Evolutionary conservation across 2,888 invertebrate genomes (phyloP).

Genomic region (Hirtodrosophila trivittata): DNA sequence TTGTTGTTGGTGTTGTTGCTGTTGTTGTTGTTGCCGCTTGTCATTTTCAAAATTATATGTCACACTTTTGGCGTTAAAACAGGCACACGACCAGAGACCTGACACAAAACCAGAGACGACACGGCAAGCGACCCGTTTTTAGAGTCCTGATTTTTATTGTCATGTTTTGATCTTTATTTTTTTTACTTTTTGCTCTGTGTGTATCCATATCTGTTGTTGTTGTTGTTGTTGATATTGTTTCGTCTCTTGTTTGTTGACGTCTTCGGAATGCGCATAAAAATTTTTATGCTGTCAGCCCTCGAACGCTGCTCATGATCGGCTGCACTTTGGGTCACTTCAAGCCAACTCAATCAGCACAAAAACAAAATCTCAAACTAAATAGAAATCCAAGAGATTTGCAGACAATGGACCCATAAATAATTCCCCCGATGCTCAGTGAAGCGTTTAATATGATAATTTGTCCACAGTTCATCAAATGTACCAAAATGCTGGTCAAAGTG

Average conservation of each 20-base stretch:
- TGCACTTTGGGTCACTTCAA: conserved; percentile 13
- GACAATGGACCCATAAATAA: conserved; percentile 53
- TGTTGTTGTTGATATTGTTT: conserved; percentile 21
- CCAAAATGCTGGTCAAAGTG: conserved; percentile 21
- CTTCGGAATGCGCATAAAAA: conserved; percentile 73
- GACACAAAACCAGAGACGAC: conserved; percentile 34
- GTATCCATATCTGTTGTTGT: conserved; percentile 27
- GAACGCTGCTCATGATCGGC: conserved; percentile 34
- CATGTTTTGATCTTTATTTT: conserved; percentile 73
- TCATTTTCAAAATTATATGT: conserved; percentile 78
- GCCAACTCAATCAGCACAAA: conserved; percentile 24
- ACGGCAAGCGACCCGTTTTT: conserved; percentile 66
- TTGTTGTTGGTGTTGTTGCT: conserved; percentile 38
- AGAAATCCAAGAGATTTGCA: conserved; percentile 22
- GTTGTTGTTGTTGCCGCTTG: conserved; percentile 61
- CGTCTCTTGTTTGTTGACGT: conserved; percentile 16
- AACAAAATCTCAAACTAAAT: conserved; percentile 29
- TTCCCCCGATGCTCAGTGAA: conserved; percentile 47
- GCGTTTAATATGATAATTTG: conserved; percentile 70
- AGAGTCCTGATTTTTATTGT: conserved; percentile 80
- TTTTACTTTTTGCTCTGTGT: conserved; percentile 24
- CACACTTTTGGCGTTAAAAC: conserved; percentile 79
- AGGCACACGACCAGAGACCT: conserved; percentile 68
- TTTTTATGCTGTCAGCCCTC: conserved; percentile 64
- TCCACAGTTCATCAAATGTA: conserved; percentile 60